Evolutionary conservation across 2,888 invertebrate species (phyloP), one percentile per base, ranked within the genome.

Genomic region (Iselma pallidipennis): DNA sequence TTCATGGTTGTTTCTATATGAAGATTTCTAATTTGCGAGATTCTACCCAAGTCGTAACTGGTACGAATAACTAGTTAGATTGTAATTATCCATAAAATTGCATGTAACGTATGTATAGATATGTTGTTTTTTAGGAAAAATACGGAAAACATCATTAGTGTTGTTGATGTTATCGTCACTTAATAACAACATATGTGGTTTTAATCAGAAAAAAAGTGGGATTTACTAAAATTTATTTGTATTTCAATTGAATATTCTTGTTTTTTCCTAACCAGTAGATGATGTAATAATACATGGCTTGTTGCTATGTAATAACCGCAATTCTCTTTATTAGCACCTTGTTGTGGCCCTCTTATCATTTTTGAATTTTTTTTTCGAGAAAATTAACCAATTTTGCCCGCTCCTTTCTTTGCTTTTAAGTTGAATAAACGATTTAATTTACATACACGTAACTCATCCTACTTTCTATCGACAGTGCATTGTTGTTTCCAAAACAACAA

Each of bases 391-490:
- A 28, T 7, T 12, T n/a, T 7, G 9, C 21, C 7, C 53, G 16
- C 21, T 53, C 53, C 37, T 53, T 29, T 33, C 31, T 16, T n/a
- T 33, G 29, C 16, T 53, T 14, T 33, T n/a, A 25, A 9, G 10
- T 19, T 2, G 19, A 28, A 45, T 55, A 45, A 26, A 37, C 45
- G 16, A 37, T 42, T 55, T 23, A 25, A 55, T 45, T 55, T 55
- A 55, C 55, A 55, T 54, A 54, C 42, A 42, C 5, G 29, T 53
- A 16, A 53, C 29, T 12, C 16, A 55, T 55, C 55, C 55, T 55
- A 55, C 55, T 55, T 55, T 55, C 45, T 37, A 55, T 33, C 37
- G 12, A 25, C n/a, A 42, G 16, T 42, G 55, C 14, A 55, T 42
- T 55, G 37, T 37, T 42, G 12, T 23, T 21, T 53, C 19, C 10